Evolutionary conservation across 2,797 vertebrate species (phyloP).

Genomic region (Pelobates cultripes): DNA sequence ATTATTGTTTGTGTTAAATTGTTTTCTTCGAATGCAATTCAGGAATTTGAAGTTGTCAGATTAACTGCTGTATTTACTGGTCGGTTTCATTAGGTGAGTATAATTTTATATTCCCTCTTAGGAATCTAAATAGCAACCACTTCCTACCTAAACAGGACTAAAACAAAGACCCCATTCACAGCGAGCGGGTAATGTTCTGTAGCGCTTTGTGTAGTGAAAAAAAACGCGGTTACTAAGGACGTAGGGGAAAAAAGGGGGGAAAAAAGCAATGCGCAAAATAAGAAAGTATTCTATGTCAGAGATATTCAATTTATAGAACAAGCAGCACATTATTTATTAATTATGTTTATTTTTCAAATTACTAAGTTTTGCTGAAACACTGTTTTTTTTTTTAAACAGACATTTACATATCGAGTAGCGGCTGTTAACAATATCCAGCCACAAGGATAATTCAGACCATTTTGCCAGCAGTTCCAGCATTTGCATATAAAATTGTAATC

Average conservation of each 20-base stretch:
- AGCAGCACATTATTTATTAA: slow-evolving; percentile 34
- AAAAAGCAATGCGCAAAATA: slow-evolving; percentile 57
- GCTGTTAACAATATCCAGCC: background rate
- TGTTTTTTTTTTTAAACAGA: slow-evolving; percentile 32
- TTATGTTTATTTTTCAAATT: slow-evolving; percentile 54
- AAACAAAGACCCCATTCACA: slow-evolving; percentile 91
- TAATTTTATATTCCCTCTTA: slow-evolving; percentile 89
- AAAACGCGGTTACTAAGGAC: slow-evolving; percentile 66
- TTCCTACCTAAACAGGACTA: slow-evolving; percentile 86
- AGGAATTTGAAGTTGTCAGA: slow-evolving; percentile 77
- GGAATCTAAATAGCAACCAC: slow-evolving; percentile 88
- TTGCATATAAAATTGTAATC: slow-evolving; percentile 54
- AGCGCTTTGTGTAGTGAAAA: slow-evolving; percentile 73
- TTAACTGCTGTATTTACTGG: slow-evolving; percentile 79
- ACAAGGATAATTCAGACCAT: background rate
- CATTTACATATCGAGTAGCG: slow-evolving; percentile 34
- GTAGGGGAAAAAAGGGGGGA: slow-evolving; percentile 34
- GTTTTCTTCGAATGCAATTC: slow-evolving; percentile 74
- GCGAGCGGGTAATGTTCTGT: slow-evolving; percentile 67
- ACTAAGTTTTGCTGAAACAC: slow-evolving; percentile 55
- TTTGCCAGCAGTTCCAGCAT: background rate
- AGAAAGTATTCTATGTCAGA: slow-evolving; percentile 26
- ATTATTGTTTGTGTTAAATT: slow-evolving; percentile 80
- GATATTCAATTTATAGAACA: slow-evolving; percentile 5
- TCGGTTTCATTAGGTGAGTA: slow-evolving; percentile 89